Conservation (phyloP, 2,888 invertebrate genomes). For the Phragmatobia fuliginosa region DNA sequence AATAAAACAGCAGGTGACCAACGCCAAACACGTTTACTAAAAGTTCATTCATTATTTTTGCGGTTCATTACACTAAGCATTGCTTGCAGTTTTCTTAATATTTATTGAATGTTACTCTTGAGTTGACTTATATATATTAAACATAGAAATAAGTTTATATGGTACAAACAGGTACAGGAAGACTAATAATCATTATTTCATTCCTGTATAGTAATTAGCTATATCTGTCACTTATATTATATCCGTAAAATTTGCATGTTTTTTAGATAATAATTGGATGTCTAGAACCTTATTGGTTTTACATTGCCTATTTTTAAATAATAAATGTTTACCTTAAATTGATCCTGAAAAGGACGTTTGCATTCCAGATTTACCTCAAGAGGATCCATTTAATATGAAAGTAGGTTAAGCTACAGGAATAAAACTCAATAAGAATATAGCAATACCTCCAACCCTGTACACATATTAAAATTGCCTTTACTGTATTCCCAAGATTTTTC, state of each 20-base stretch:
- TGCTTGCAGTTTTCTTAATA: background rate
- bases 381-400: constrained; percentile 20
- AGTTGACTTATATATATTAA: background rate
- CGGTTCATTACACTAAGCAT: background rate
- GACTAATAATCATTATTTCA: background rate
- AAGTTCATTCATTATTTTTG: background rate
- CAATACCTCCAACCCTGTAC: constrained; percentile 22
- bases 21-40: background rate
- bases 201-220: background rate
- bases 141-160: background rate
- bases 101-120: background rate
- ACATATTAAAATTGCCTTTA: constrained; percentile 28
- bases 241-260: background rate
- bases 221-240: background rate
- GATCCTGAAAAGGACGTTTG: constrained; percentile 7
- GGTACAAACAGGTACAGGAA: background rate
- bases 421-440: constrained; percentile 29
- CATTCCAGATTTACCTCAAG: constrained; percentile 6
- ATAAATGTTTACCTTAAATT: constrained; percentile 8
- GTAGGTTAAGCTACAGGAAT: constrained; percentile 7
- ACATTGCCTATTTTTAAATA: constrained; percentile 1
- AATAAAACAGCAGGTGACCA: background rate
- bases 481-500: constrained; percentile 31
- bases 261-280: background rate
- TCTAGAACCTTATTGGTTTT: background rate